Evolutionary conservation across 2,797 vertebrate genomes (phyloP).

Genomic region (Ciconia nigra): DNA sequence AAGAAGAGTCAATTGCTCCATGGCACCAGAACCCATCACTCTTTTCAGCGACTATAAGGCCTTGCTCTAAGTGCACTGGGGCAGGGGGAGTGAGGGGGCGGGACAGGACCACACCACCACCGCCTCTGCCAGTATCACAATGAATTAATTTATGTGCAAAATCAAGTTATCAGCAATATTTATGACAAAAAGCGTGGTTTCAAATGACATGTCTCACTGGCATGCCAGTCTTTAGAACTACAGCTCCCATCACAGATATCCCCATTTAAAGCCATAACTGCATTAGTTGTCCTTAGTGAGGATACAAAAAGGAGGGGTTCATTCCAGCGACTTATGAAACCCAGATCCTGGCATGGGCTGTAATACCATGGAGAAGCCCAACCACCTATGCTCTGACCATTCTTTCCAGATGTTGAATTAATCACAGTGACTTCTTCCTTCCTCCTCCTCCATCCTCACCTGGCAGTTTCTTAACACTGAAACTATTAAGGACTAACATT

Average conservation of each 20-base stretch:
- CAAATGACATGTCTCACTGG: neutral
- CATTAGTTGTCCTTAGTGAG: neutral
- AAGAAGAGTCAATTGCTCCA: neutral
- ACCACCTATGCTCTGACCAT: neutral
- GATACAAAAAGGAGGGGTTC: neutral
- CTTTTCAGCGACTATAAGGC: neutral
- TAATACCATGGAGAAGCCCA: neutral
- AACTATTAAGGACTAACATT: neutral
- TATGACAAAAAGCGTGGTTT: neutral
- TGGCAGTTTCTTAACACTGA: neutral
- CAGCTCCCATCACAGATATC: neutral
- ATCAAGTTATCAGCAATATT: neutral
- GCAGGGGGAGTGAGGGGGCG: no score
- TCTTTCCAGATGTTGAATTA: neutral
- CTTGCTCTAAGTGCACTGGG: neutral
- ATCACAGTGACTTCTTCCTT: neutral
- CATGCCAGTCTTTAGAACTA: neutral
- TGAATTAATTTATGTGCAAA: neutral
- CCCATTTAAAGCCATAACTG: neutral
- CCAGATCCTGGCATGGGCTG: neutral
- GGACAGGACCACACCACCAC: accelerated
- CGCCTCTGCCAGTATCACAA: neutral
- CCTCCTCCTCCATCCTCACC: neutral
- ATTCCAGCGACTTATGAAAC: neutral
- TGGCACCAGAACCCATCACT: neutral